Percentiles rank a stretch among this genome's conserved stretches.
phyloP scores from a whole-genome alignment of 2,797 vertebrate genomes.

The Cryptoblepharus egeriae region DNA sequence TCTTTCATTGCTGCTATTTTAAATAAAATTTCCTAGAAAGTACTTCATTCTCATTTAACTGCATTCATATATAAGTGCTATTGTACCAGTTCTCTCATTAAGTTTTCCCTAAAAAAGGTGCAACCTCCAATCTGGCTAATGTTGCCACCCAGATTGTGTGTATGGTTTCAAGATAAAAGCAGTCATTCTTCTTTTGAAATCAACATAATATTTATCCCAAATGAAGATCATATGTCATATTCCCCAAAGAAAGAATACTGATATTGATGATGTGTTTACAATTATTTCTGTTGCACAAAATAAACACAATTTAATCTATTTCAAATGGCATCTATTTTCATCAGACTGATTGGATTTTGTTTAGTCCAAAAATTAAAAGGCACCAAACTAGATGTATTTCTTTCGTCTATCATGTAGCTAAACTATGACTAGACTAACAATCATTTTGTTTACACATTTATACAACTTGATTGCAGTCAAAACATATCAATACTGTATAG shows the following conservation, averaged over 20 bases:
- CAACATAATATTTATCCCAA: conserved; percentile 17
- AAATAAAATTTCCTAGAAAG: background rate
- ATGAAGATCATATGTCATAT: accelerated
- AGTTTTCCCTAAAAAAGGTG: background rate
- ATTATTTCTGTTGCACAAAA: conserved; percentile 38
- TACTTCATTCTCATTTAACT: background rate
- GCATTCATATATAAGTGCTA: background rate
- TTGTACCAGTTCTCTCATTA: background rate
- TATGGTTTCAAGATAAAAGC: conserved; percentile 19
- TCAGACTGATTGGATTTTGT: conserved; percentile 36
- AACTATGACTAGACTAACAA: conserved; percentile 58
- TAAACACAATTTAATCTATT: conserved; percentile 44
- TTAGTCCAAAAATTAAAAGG: conserved; percentile 58
- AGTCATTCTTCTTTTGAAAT: conserved; percentile 38
- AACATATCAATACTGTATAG: conserved; percentile 70
- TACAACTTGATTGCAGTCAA: conserved; percentile 58
- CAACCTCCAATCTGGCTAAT: background rate
- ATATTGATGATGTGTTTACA: conserved; percentile 52
- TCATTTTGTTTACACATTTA: conserved; percentile 54
- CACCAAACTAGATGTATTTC: conserved; percentile 50
- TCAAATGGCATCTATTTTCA: conserved; percentile 54
- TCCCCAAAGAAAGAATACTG: conserved; percentile 46
- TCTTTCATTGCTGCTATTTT: background rate
- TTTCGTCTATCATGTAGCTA: conserved; percentile 54
- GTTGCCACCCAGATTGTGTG: conserved; percentile 20